Percentiles rank a stretch among this genome's conserved stretches.
Evolutionary conservation across 2,888 invertebrate genomes (phyloP).

Genomic region (Lithodes maja): DNA sequence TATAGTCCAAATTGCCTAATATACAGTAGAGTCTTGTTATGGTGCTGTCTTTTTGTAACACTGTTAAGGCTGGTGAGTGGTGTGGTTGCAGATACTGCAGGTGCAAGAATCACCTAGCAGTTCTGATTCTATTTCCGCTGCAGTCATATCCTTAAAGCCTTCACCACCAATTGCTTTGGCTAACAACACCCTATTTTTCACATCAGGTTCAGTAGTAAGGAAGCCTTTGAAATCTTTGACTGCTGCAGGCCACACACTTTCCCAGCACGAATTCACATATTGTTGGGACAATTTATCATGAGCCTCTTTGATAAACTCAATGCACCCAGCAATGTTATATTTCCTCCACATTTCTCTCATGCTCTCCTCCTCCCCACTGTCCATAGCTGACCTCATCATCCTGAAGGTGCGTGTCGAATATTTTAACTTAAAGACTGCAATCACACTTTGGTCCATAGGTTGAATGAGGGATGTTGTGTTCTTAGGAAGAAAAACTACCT

Average conservation of each 20-base stretch:
- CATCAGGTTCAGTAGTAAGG: neutral
- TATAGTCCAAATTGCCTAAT: no score
- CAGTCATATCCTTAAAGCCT: neutral
- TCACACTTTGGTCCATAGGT: neutral
- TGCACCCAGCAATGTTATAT: constrained; percentile 1
- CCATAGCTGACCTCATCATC: neutral
- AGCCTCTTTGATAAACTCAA: constrained; percentile 1
- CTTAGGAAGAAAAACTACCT: neutral
- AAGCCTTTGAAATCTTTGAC: neutral
- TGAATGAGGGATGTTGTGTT: neutral
- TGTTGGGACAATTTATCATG: neutral
- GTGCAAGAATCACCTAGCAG: no score
- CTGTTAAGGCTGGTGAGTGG: no score
- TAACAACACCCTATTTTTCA: neutral
- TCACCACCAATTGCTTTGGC: neutral
- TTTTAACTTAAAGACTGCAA: neutral
- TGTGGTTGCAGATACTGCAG: no score
- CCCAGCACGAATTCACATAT: neutral
- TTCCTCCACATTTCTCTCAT: neutral
- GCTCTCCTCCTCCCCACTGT: neutral
- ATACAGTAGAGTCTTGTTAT: no score
- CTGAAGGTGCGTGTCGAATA: neutral
- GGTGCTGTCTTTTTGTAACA: no score
- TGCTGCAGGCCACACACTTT: constrained; percentile 1
- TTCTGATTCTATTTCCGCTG: neutral